Evolutionary conservation across 1,140 invertebrate species (phyloP).

Genomic region (Dinoponera quadriceps): DNA sequence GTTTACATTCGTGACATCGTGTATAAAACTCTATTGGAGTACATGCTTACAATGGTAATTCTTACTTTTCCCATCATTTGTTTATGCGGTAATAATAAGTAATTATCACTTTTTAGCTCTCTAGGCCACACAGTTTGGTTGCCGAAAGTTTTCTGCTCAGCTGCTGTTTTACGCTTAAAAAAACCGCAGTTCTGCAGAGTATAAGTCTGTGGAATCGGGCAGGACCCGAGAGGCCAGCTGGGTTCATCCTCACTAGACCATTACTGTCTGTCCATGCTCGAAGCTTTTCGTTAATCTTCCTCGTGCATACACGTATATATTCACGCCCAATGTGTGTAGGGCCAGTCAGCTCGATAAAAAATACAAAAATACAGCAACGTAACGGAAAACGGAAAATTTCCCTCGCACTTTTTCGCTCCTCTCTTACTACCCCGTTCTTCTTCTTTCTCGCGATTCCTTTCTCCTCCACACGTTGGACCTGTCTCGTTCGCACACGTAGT

Average conservation of each 20-base stretch:
- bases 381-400: constrained; percentile 65
- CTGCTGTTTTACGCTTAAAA: constrained; percentile 76
- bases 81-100: constrained; percentile 83
- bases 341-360: constrained; percentile 66
- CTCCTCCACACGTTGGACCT: constrained; percentile 33
- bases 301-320: constrained; percentile 56
- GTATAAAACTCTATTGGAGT: constrained; percentile 86
- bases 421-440: constrained; percentile 29
- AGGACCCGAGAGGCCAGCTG: constrained; percentile 84
- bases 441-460: constrained; percentile 5
- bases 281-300: constrained; percentile 70
- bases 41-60: constrained; percentile 85
- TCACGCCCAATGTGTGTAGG: constrained; percentile 58
- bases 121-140: constrained; percentile 85
- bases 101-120: constrained; percentile 86
- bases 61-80: constrained; percentile 75
- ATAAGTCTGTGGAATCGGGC: constrained; percentile 79
- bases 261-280: constrained; percentile 74
- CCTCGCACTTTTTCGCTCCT: constrained; percentile 33
- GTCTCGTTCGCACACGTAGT: constrained; percentile 6
- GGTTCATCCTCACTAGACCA: constrained; percentile 85
- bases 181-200: constrained; percentile 72
- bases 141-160: constrained; percentile 79
- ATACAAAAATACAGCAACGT: constrained; percentile 63
- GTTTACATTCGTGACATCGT: constrained; percentile 85